Evolutionary conservation across 2,888 invertebrate species (phyloP).

Genomic region (Agriopis aurantiaria): DNA sequence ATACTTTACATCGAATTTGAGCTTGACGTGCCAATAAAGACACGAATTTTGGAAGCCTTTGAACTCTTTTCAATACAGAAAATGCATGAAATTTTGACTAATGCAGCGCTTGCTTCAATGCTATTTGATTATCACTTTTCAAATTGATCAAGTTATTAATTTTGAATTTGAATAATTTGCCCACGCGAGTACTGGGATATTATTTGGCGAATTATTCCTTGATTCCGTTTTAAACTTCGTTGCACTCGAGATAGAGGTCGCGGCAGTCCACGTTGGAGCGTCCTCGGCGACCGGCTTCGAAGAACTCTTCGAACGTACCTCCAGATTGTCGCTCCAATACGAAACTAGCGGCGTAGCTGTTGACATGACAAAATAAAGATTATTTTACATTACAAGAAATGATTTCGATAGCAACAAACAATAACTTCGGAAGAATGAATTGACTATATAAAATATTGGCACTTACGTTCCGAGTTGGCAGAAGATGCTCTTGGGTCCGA

Average conservation of each 20-base stretch:
- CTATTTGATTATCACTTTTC: conserved; percentile 35
- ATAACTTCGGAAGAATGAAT: neutral
- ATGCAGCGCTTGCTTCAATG: conserved; percentile 43
- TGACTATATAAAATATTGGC: conserved; percentile 7
- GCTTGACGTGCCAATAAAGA: conserved; percentile 31
- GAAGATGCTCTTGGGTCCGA: conserved; percentile 93
- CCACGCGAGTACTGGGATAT: conserved; percentile 45
- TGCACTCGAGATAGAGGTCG: conserved; percentile 94
- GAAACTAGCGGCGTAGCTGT: conserved; percentile 95
- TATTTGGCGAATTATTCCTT: conserved; percentile 50
- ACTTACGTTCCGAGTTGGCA: conserved; percentile 97
- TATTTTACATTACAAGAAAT: neutral
- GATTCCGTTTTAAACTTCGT: conserved; percentile 90
- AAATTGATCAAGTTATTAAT: conserved; percentile 47
- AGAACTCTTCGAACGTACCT: conserved; percentile 91
- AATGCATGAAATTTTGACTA: conserved; percentile 47
- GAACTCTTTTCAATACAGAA: conserved; percentile 26
- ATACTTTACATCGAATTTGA: conserved; percentile 47
- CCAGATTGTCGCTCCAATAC: conserved; percentile 92
- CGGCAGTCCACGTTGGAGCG: conserved; percentile 95
- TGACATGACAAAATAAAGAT: conserved; percentile 34
- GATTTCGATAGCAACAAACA: neutral
- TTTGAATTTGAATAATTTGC: conserved; percentile 42
- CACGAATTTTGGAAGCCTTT: conserved; percentile 32
- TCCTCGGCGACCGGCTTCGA: conserved; percentile 95